Conservation (phyloP, 2,113 vertebrate genomes). For the Larimichthys polyactis region DNA sequence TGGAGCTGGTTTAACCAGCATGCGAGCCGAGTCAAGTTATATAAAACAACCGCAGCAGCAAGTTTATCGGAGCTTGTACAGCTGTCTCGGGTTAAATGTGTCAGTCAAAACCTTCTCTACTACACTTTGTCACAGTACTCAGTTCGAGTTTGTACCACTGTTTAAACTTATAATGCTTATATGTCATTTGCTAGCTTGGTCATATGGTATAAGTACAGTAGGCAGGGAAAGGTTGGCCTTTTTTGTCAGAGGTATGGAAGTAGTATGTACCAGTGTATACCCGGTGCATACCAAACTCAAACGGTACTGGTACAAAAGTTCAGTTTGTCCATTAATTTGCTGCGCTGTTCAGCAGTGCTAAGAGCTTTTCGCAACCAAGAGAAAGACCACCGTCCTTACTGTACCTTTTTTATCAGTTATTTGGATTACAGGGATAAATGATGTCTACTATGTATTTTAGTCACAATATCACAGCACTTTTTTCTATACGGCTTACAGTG, state of each 20-base stretch:
- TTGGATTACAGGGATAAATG: slow-evolving; percentile 15
- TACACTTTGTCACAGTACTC: neutral
- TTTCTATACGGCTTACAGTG: slow-evolving; percentile 18
- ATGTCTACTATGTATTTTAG: slow-evolving; percentile 30
- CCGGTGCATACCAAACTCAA: neutral
- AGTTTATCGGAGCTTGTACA: neutral
- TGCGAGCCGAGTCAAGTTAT: neutral
- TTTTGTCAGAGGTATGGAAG: neutral
- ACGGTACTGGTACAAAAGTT: neutral
- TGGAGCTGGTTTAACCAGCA: neutral
- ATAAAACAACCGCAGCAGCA: slow-evolving; percentile 18
- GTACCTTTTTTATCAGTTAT: neutral
- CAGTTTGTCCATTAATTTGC: neutral
- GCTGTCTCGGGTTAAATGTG: neutral
- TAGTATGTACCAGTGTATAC: neutral
- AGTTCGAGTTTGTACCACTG: slow-evolving; percentile 1
- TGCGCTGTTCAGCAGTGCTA: neutral
- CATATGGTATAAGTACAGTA: neutral
- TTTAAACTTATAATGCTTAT: neutral
- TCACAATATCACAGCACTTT: neutral
- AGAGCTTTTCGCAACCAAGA: slow-evolving; percentile 30
- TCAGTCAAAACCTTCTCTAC: neutral
- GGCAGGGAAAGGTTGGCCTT: neutral
- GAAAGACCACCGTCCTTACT: neutral
- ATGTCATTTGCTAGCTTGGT: neutral